Conservation (phyloP, 2,113 vertebrate species). For the Antigone vipio region DNA sequence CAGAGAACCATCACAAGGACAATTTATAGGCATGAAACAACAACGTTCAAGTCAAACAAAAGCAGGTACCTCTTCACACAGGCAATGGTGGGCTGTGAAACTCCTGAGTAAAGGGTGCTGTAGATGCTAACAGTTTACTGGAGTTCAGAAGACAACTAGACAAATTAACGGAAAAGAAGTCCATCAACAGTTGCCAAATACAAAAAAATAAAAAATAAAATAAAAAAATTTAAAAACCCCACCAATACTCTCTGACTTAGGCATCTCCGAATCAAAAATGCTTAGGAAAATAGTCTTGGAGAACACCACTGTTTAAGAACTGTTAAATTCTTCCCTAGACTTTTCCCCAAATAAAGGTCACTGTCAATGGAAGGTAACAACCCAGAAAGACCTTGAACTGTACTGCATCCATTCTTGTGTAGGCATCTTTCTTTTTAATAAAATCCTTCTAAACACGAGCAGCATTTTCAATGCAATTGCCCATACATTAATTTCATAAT, state of each 20-base stretch:
- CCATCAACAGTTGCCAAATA: background rate
- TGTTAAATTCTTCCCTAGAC: background rate
- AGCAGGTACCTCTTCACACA: background rate
- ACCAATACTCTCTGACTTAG: background rate
- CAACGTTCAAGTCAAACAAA: background rate
- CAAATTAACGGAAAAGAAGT: background rate
- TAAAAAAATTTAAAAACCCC: too few relatives aligned
- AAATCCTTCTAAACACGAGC: background rate
- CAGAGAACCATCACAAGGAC: background rate
- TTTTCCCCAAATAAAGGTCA: background rate
- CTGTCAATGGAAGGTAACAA: background rate
- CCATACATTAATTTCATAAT: background rate
- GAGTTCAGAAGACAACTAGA: background rate
- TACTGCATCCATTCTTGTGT: background rate
- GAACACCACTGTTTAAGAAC: background rate
- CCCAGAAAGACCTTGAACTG: background rate
- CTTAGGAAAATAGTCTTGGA: background rate
- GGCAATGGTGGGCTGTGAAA: background rate
- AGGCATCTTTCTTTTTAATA: background rate
- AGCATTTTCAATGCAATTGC: background rate
- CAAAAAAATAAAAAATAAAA: background rate
- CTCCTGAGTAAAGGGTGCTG: background rate
- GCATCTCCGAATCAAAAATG: background rate
- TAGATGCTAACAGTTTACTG: background rate
- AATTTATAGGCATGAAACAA: background rate